Evolutionary conservation across 1,140 invertebrate genomes (phyloP), one percentile per base, ranked within the genome.

Genomic region (Bombus impatiens): DNA sequence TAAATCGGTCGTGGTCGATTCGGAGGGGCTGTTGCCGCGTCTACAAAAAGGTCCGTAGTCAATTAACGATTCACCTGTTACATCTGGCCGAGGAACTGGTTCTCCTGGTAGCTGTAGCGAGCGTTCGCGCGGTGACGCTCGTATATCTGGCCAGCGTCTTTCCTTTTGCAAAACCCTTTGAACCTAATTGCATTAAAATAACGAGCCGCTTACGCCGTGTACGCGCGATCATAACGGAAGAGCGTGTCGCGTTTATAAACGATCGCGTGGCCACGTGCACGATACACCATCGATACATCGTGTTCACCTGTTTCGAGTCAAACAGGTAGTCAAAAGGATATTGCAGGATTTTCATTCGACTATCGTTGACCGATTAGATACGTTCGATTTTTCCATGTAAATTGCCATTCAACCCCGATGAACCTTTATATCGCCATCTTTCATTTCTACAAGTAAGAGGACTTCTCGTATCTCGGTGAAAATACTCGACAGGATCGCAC

Each of bases 81-180:
- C 78, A 72, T 47, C 77, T 40, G 59, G 44, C 42, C 44, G 32
- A 10, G 32, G 44, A 84, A 85, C 83, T 80, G 83, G 77, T 85
- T 80, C 68, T 85, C 78, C 65, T 4, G 9, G 44, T 42, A 3
- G 42, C 10, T 28, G 15, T 10, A 12, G 70, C 70, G 40, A 12
- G 35, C 53, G 75, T 22, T 35, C 25, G 28, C 44, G 72, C 53
- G 37, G 28, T 1, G 25, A n/a, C 53, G 10, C 74, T 22, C 59
- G 57, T 78, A 35, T 42, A 78, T 77, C 59, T 22, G 9, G 32
- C 42, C 37, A 5, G 59, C 6, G 8, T 68, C 35, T 42, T 84
- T 84, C 65, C 35, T 84, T 84, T 84, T 84, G 47, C 82, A 70
- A 40, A 78, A 84, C 82, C 82, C 75, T 84, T 84, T 78, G 82